Percentiles rank a stretch among this genome's conserved stretches.
phyloP scores from a whole-genome alignment of 2,797 vertebrate species.

The Pangasius djambal region DNA sequence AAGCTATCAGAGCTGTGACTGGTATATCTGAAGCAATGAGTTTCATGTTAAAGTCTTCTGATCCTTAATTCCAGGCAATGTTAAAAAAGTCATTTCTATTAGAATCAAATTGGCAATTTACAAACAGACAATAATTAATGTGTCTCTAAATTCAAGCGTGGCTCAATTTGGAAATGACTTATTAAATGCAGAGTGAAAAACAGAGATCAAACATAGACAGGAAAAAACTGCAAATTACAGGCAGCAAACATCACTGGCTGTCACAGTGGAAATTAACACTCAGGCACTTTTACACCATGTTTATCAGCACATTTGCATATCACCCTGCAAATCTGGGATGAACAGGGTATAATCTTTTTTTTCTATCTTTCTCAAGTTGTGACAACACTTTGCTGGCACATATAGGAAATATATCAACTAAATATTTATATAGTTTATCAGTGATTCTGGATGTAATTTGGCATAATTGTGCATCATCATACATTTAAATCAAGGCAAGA shows the following conservation, averaged over 20 bases:
- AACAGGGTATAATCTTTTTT: background rate
- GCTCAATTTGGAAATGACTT: constrained; percentile 43
- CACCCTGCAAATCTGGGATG: background rate
- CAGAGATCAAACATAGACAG: constrained; percentile 10
- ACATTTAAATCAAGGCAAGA: background rate
- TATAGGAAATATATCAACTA: background rate
- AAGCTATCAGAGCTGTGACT: background rate
- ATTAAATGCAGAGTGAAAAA: constrained; percentile 46
- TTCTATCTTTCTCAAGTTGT: constrained; percentile 3
- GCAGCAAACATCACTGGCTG: constrained; percentile 39
- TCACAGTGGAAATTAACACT: constrained; percentile 52
- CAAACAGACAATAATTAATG: constrained; percentile 37
- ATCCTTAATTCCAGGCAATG: background rate
- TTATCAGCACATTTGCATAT: constrained; percentile 37
- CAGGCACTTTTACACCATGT: constrained; percentile 42
- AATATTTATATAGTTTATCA: background rate
- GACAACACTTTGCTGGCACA: background rate
- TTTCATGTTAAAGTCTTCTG: background rate
- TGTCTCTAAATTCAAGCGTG: constrained; percentile 41
- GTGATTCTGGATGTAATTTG: background rate
- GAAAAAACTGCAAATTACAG: constrained; percentile 51
- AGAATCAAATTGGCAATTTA: background rate
- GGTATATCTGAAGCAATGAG: background rate
- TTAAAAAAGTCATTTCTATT: constrained; percentile 11
- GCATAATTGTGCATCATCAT: background rate